Base-by-base conservation (phyloP, 1,140 invertebrate species). In the Hermetia illucens region DNA sequence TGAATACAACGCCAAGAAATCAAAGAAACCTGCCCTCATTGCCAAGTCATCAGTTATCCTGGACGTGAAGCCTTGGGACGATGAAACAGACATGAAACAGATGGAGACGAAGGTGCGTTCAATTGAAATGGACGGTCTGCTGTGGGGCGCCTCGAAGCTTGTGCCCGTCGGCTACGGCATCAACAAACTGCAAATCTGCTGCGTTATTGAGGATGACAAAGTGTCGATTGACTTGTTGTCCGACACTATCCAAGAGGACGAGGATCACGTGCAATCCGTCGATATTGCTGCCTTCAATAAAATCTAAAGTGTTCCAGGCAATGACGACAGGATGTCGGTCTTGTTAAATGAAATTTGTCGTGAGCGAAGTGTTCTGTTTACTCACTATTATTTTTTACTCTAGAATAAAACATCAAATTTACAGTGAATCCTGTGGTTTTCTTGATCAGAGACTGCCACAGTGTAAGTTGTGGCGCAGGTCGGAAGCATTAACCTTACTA, bases 41-140 rank as follows among this genome's bases (percentile, higher is more conserved):
- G 92, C 92, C 36, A 98, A 98, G 60, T 95, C 90, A 21, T 90
- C 79, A 45, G 83, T 97, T 39, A 71, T 97, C 43, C 65, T 96
- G 21, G 93, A 97, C 65, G 84, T 96, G 3, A 96, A 97, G 63
- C 92, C 91, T 13, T 95, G 91, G 92, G 91, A 95, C 64, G 93
- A 96, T 70, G 87, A 93, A 59, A 95, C 91, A 33, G 85, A 95
- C n/a, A n/a, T n/a, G n/a, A n/a, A n/a, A n/a, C n/a, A n/a, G n/a
- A n/a, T 97, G 71, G 91, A 97, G 62, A 70, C 72, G 10, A 54
- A 64, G 47, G 89, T 96, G 1, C 67, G 89, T 43, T 70, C 74
- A 36, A 81, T 96, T 51, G 65, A 69, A 52, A 79, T 76, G 66
- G 91, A 96, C 55, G 92, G 93, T 47, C 75, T 97, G 15, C 50